Base-by-base conservation (phyloP, 2,113 vertebrate species). In the Pluvianellus socialis region DNA sequence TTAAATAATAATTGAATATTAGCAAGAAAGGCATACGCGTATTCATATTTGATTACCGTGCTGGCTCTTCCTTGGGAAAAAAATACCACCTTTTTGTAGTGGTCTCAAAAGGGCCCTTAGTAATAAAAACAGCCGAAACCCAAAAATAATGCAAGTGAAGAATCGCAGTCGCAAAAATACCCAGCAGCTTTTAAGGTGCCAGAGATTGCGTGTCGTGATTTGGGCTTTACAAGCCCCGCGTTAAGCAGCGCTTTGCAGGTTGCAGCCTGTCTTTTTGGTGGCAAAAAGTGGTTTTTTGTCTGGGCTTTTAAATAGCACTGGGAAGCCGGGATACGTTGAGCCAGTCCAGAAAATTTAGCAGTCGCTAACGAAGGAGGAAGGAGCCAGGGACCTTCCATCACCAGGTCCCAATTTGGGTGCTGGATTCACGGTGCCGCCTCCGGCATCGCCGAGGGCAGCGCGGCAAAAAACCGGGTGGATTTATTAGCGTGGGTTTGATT, bases 141-240 rank as follows among this genome's bases (percentile, higher is more conserved):
- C 15, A 4, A 94, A 89, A 89, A 67, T 40, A 81, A 52, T 14
- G 12, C 16, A 61, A 74, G 44, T 14, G 40, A 50, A 74, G 32
- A 66, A 53, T 2, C 18, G 35, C 14, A 20, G 22, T 56, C 74
- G 55, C 20, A 74, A 6, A 89, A 94, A 55, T 30, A 30, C 8
- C 8, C 3, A 2, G 13, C 9, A 11, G 56, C 16, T 85, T 88
- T 79, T 59, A 32, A 68, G 49, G 32, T 11, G 14, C 24, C 24
- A 6, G 58, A 42, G 20, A 5, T 0, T 4, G 66, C 71, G 32
- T 0, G 3, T 0, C 33, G 26, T 2, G 44, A 5, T 55, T 88
- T 33, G 3, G 30, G 35, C 8, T 5, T 32, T 58, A 49, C 12
- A 24, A 80, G 6, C 22, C n/a, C 62, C 3, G 28, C 0, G 10